These are phyloP conservation scores for Strix aluco DNA, from an alignment of 2,113 vertebrate genomes.

Conservation along the genomic window DNA sequence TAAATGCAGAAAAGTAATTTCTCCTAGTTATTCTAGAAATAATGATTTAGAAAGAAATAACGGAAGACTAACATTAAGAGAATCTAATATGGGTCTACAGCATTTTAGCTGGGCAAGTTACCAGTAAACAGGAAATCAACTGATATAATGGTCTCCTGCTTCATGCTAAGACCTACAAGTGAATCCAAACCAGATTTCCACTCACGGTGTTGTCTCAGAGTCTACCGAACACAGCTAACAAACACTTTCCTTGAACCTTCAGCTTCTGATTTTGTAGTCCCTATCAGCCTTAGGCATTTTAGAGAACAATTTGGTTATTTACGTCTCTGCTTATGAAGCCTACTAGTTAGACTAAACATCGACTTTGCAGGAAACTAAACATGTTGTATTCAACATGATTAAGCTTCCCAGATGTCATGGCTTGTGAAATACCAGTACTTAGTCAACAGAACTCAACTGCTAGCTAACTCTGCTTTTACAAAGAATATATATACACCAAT, in stretches of 20 bases:
- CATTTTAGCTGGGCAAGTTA: neutral
- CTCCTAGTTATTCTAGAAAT: neutral
- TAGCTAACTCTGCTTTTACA: neutral
- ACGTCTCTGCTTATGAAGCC: neutral
- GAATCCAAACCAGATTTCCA: neutral
- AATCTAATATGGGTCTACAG: neutral
- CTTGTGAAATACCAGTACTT: neutral
- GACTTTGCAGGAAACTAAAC: neutral
- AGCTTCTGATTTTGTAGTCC: neutral
- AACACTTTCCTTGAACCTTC: neutral
- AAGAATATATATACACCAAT: neutral
- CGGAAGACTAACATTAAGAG: neutral
- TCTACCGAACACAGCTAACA: neutral
- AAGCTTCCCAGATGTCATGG: neutral
- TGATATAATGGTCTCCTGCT: no score
- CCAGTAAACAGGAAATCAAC: neutral
- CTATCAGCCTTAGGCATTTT: neutral
- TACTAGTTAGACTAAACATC: neutral
- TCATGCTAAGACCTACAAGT: no score
- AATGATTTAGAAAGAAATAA: neutral
- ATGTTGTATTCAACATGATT: neutral
- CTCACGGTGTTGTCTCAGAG: neutral
- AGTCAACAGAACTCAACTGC: neutral
- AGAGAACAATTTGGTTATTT: neutral
- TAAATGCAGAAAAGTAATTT: neutral